phyloP scores from a whole-genome alignment of 2,888 invertebrate genomes.

The Catocala nupta region DNA sequence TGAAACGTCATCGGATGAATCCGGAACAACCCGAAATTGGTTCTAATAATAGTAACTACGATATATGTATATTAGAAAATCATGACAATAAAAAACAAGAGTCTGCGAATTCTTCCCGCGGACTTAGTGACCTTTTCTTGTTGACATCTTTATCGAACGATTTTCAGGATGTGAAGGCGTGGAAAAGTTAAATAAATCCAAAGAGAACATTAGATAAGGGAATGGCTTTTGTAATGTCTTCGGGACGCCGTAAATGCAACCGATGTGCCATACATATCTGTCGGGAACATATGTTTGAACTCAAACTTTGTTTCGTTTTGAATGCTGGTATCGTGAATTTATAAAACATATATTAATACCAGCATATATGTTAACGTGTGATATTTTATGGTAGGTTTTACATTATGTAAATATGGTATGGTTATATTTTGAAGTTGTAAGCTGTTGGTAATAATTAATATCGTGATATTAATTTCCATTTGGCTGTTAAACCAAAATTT shows the following conservation, averaged over 20 bases:
- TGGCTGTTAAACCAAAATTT: too few relatives aligned
- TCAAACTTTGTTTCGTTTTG: conserved; percentile 61
- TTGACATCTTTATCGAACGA: conserved; percentile 84
- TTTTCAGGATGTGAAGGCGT: conserved; percentile 82
- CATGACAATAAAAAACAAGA: conserved; percentile 42
- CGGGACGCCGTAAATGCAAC: conserved; percentile 85
- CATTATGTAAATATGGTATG: too few relatives aligned
- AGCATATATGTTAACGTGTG: background rate
- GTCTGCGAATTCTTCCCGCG: conserved; percentile 60
- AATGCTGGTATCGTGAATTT: background rate
- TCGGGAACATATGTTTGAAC: conserved; percentile 67
- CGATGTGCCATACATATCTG: conserved; percentile 82
- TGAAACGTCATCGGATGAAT: too few relatives aligned
- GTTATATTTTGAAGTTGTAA: too few relatives aligned
- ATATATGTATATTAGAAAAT: conserved; percentile 8
- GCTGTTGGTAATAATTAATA: too few relatives aligned
- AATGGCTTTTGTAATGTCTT: conserved; percentile 87
- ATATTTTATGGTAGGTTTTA: background rate
- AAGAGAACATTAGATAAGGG: conserved; percentile 84
- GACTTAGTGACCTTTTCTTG: conserved; percentile 77
- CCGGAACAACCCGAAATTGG: too few relatives aligned
- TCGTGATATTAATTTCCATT: too few relatives aligned
- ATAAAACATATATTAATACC: background rate
- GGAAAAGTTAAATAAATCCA: conserved; percentile 86
- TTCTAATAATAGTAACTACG: background rate